These are phyloP conservation scores for Dicrostonyx torquatus DNA, from an alignment of 2,797 vertebrate genomes.

Conservation along the genomic window DNA sequence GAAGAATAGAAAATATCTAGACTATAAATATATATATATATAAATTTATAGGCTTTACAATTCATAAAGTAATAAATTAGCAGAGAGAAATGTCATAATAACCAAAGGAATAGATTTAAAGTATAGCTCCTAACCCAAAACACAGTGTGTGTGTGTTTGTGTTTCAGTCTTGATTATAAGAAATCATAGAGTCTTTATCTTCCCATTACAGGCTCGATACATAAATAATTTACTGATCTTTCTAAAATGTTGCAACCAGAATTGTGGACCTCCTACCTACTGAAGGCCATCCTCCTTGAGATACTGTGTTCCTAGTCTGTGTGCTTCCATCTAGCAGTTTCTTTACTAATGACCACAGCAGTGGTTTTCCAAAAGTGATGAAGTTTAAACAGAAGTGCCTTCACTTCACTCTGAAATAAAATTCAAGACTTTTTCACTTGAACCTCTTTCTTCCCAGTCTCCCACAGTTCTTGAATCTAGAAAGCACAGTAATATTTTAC, in stretches of 20 bases:
- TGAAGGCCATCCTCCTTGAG: background rate
- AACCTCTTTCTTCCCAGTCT: background rate
- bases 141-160: background rate
- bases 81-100: slow-evolving; percentile 19
- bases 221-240: background rate
- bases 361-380: background rate
- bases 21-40: background rate
- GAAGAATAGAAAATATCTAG: background rate
- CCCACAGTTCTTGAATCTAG: too few species aligned
- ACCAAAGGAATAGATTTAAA: background rate
- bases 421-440: slow-evolving; percentile 17
- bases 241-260: background rate
- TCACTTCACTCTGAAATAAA: slow-evolving; percentile 7
- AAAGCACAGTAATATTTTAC: slow-evolving; percentile 26
- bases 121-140: background rate
- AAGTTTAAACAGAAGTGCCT: background rate
- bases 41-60: background rate
- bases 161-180: background rate
- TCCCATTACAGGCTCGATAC: background rate
- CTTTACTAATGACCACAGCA: background rate
- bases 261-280: background rate
- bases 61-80: slow-evolving; percentile 17
- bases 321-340: background rate
- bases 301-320: background rate
- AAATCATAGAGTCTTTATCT: background rate